phyloP scores from a whole-genome alignment of 37 sponge, comb jelly and placozoan species.

The Tethya wilhelma region DNA sequence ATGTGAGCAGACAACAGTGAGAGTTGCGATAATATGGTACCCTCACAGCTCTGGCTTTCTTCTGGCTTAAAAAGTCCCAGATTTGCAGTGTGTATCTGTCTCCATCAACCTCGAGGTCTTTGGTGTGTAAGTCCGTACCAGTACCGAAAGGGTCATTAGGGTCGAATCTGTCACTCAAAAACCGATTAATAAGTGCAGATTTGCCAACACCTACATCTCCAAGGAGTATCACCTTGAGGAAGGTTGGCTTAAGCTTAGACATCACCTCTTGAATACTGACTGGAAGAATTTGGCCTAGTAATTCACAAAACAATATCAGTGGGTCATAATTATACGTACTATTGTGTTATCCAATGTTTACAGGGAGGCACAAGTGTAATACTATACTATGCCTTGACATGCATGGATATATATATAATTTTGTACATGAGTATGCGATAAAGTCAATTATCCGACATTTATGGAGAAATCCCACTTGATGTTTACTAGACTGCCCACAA shows the following conservation, averaged over 20 bases:
- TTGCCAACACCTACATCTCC: conserved; percentile 99
- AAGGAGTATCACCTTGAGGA: conserved; percentile 90
- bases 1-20: conserved; percentile 93
- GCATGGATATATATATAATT: no score
- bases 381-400: no score
- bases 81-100: conserved; percentile 92
- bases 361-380: no score
- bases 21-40: conserved; percentile 96
- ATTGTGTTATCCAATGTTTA: no score
- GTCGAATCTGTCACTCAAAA: conserved; percentile 93
- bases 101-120: conserved; percentile 81
- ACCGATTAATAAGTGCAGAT: conserved; percentile 95
- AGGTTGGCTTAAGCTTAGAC: conserved; percentile 73
- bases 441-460: no score
- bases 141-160: conserved; percentile 88
- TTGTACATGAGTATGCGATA: no score
- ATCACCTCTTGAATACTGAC: neutral
- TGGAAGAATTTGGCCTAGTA: neutral
- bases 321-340: no score
- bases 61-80: conserved; percentile 99
- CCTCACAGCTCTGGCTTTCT: conserved; percentile 92
- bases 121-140: conserved; percentile 97
- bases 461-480: no score
- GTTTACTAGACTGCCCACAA: no score
- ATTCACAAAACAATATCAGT: no score